Evolutionary conservation across 2,888 invertebrate genomes (phyloP), one percentile per base, ranked within the genome.

Genomic region (Oxycera nigricornis): DNA sequence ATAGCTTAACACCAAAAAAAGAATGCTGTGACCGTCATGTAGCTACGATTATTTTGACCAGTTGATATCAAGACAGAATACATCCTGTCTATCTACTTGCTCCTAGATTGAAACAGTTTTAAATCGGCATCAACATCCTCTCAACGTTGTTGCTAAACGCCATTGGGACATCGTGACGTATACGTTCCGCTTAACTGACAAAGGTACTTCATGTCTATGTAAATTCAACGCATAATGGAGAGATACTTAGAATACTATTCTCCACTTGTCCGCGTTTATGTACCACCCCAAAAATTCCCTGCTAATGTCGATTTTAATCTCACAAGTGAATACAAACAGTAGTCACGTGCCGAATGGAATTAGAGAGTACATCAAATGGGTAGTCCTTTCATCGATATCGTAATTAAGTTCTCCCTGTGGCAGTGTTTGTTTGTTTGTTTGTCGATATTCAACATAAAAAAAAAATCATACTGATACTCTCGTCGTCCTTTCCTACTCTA

Each of bases 261-360:
- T n/a, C n/a, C n/a, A n/a, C n/a, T n/a, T n/a, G n/a, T n/a, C n/a
- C n/a, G n/a, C n/a, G n/a, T n/a, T n/a, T n/a, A n/a, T n/a, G n/a
- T n/a, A 7, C 39, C 14, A 39, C 55, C 55, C 55, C 55, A 11
- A 4, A 9, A 55, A 2, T 55, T 24, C 82, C 82, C 81, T 80
- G 81, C 83, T 83, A 83, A 83, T 83, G 83, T 83, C 81, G 80
- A 80, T 83, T 82, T 83, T 84, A 84, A 83, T 84, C 84, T 82
- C 80, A 75, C 81, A 80, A 79, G 81, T 77, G 79, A 77, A 76
- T 77, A 79, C 80, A 79, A 80, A 81, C 78, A 81, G 79, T 76
- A 77, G 80, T 82, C 82, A 82, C 82, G 82, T 82, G 82, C 80
- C 81, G 74, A 57, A 75, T 76, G 22, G 50, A 73, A 73, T 72